Evolutionary conservation across 2,888 invertebrate species (phyloP).

Genomic region (Phortica magna): DNA sequence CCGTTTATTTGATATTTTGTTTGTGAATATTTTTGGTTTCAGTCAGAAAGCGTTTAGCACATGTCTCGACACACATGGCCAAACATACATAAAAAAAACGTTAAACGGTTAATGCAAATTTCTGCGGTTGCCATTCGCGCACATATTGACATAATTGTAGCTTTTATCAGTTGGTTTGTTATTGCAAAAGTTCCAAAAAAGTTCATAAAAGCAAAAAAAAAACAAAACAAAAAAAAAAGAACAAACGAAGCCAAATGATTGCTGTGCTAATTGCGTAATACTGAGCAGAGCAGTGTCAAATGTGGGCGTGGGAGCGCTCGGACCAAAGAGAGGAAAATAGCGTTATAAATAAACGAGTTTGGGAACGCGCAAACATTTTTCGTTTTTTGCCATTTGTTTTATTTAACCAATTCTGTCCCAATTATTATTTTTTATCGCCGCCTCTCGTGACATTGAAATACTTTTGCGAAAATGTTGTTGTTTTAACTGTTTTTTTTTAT

Average conservation of each 20-base stretch:
- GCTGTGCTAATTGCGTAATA: slow-evolving; percentile 64
- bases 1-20: too few relatives aligned
- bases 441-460: slow-evolving; percentile 50
- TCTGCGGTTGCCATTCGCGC: slow-evolving; percentile 19
- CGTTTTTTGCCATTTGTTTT: slow-evolving; percentile 13
- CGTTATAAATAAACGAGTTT: too few relatives aligned
- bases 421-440: background rate
- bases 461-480: slow-evolving; percentile 23
- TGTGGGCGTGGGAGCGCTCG: background rate
- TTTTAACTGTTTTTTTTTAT: background rate
- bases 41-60: background rate
- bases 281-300: slow-evolving; percentile 47
- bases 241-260: too few relatives aligned
- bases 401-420: too few relatives aligned
- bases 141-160: slow-evolving; percentile 19
- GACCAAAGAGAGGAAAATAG: background rate
- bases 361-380: background rate
- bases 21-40: too few relatives aligned
- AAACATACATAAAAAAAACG: slow-evolving; percentile 36
- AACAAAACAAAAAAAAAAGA: slow-evolving; percentile 40
- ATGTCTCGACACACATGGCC: slow-evolving; percentile 37
- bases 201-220: slow-evolving; percentile 31
- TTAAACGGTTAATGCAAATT: slow-evolving; percentile 21
- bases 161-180: slow-evolving; percentile 14
- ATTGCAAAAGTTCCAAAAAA: background rate